Conservation (phyloP, 2,888 invertebrate species). For the Athalia rosae region DNA sequence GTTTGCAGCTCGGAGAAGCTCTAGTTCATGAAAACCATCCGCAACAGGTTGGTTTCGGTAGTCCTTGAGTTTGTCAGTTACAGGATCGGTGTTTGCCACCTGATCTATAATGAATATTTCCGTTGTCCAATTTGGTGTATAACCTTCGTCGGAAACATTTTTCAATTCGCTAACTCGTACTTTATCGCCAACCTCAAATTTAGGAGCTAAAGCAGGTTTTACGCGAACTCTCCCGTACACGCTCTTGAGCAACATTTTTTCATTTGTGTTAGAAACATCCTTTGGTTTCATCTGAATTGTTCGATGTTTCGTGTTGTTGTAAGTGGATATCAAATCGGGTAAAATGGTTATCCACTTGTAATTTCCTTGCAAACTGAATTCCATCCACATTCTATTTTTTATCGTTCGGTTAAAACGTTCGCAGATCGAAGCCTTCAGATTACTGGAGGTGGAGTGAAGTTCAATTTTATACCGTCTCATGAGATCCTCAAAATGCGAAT, state of each 20-base stretch:
- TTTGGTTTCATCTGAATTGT: conserved; percentile 64
- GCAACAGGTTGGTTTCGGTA: background rate
- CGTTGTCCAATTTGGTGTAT: background rate
- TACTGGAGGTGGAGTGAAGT: conserved; percentile 53
- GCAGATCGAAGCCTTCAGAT: conserved; percentile 60
- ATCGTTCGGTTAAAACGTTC: conserved; percentile 62
- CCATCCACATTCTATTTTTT: conserved; percentile 58
- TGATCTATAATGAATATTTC: background rate
- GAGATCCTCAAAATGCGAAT: conserved; percentile 47
- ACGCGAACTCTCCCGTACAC: conserved; percentile 48
- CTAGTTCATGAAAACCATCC: background rate
- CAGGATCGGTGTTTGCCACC: background rate
- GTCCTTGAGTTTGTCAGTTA: background rate
- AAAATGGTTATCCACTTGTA: conserved; percentile 54
- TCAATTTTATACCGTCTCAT: conserved; percentile 47
- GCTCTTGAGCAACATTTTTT: conserved; percentile 52
- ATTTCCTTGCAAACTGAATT: conserved; percentile 52
- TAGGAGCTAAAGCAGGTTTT: conserved; percentile 43
- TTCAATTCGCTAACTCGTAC: background rate
- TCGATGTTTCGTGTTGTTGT: conserved; percentile 65
- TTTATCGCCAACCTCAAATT: background rate
- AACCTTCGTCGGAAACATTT: background rate
- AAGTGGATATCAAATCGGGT: conserved; percentile 48
- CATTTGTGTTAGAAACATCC: conserved; percentile 63
- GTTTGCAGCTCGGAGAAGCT: conserved; percentile 57